A percentile compares a stretch with the other conserved stretches of the same genome.
These are phyloP conservation scores for Eupithecia subfuscata DNA, from an alignment of 2,888 invertebrate species.

Conservation along the genomic window DNA sequence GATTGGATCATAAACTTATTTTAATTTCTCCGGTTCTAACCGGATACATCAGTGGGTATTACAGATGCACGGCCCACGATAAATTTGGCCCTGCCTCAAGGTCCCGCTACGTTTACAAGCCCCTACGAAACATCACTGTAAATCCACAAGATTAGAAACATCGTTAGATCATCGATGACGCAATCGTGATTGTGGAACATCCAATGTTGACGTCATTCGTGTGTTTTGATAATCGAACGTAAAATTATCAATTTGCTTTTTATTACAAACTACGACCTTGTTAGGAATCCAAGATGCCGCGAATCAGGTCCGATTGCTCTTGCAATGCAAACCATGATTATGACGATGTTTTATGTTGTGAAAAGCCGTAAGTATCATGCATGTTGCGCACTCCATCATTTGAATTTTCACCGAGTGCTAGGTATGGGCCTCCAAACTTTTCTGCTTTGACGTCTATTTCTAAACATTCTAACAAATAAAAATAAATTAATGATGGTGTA, in stretches of 20 bases:
- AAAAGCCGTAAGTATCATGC: not conserved
- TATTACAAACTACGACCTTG: not conserved
- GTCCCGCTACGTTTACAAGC: constrained; percentile 32
- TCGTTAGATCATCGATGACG: constrained; percentile 47
- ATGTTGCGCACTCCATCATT: not conserved
- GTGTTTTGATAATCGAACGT: constrained; percentile 34
- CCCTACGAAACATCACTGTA: constrained; percentile 34
- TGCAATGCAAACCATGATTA: not conserved
- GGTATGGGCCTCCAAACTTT: not conserved
- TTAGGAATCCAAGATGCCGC: not conserved
- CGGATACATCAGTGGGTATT: not conserved
- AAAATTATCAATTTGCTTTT: constrained; percentile 29
- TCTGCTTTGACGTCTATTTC: too few relatives aligned
- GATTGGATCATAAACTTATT: not conserved
- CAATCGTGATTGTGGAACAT: constrained; percentile 34
- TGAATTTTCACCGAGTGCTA: not conserved
- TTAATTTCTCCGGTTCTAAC: not conserved
- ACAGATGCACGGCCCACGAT: constrained; percentile 14
- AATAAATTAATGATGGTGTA: too few relatives aligned
- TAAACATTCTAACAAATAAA: too few relatives aligned
- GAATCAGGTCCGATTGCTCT: not conserved
- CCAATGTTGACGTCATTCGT: constrained; percentile 37
- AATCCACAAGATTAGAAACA: constrained; percentile 41
- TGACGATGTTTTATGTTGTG: not conserved
- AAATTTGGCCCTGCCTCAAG: constrained; percentile 40